Base-by-base conservation (phyloP, 2,113 vertebrate species). In the Hippocampus comes region DNA sequence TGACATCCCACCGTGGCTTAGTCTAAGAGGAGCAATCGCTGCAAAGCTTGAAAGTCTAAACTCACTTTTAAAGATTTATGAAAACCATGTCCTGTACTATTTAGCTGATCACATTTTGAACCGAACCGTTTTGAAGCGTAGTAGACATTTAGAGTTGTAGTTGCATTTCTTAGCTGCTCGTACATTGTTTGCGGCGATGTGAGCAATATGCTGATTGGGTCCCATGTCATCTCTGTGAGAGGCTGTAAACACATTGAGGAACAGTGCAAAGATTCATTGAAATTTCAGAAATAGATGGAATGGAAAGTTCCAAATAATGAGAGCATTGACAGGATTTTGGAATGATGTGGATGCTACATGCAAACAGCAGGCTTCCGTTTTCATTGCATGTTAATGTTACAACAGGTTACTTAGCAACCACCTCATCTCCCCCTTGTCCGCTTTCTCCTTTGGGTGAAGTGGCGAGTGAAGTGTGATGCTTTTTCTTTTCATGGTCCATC, bases 371-470 rank as follows among this genome's bases (percentile, higher is more conserved):
- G 86, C 85, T 86, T 87, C 83, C 88, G 86, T 88, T 83, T 89
- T 81, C 84, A 83, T 77, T 86, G 82, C 74, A 71, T 85, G 76
- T 91, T 87, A 89, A 85, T 89, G 88, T 90, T 90, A 87, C 83
- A 82, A 80, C 84, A 75, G 43, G 90, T 89, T 84, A 87, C 92
- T 67, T 83, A 82, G 90, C 89, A 91, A 93, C 90, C 59, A 73
- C 27, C 59, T 14, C 21, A 17, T 3, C 41, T 30, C 11, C 38
- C 57, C 60, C 55, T 63, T 46, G 61, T 70, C 73, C 65, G 48
- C 82, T 82, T 75, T 64, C 78, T 78, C 73, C 63, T 73, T 84
- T 87, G 88, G 84, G 61, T 82, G 72, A 82, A 87, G 83, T 79
- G 82, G 82, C 72, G 68, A 74, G 80, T 80, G 79, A 81, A 85